Evolutionary conservation across 2,797 vertebrate species (phyloP), one percentile per base, ranked within the genome.

Genomic region (Aotus griseimembra): DNA sequence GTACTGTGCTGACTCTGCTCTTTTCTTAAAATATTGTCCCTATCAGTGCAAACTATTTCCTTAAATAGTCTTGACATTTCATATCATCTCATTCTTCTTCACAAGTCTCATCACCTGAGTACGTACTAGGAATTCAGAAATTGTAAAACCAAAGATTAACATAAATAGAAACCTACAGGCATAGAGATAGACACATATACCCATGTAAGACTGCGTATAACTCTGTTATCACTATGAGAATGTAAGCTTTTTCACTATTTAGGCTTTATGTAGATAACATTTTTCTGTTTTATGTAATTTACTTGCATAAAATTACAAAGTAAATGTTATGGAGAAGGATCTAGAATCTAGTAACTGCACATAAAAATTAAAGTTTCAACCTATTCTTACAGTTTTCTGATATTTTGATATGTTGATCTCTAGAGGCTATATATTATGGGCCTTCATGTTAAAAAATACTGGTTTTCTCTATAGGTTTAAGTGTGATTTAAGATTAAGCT

Each of bases 11-110:
- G 89, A 96, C 76, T 90, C 67, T 95, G 81, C 57, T 85, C 10
- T 94, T 92, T 96, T 94, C 85, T 88, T 96, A 93, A 96, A 95
- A 90, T 88, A 93, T 64, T 84, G 90, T 90, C 50, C 83, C 95
- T 75, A 95, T 88, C 77, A 75, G 2, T 90, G 55, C 88, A 95
- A 79, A 93, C 67, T 94, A 52, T 84, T 86, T 82, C 79, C 92
- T 97, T 46, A 92, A 95, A 75, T 84, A 87, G 64, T 93, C 24
- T 90, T 30, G 36, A n/a, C 50, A 79, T 73, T 94, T 93, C 24
- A 5, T 79, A 39, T 70, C 22, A 79, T 97, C 87, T 93, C 76
- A 70, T 41, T 91, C 11, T n/a, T 88, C 67, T 77, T 92, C 5
- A 58, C 30, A 94, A 82, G 48, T 93, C 12, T 85, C 5, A 82